A percentile compares a stretch with the other conserved stretches of the same genome.
phyloP scores from a whole-genome alignment of 2,888 invertebrate genomes.

The Hydrotaea diabolus region DNA sequence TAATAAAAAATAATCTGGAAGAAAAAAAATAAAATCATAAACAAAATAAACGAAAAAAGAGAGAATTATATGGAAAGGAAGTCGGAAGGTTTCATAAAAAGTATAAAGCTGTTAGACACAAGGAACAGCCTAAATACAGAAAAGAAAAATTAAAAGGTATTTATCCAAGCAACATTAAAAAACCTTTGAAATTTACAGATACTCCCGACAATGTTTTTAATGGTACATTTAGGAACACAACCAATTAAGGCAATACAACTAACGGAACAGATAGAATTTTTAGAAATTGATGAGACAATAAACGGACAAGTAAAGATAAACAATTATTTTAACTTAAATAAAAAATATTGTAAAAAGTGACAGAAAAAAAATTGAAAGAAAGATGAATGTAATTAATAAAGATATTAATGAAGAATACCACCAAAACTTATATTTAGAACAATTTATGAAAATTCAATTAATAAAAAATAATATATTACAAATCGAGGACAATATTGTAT shows the following conservation, averaged over 20 bases:
- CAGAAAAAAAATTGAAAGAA: too few relatives aligned
- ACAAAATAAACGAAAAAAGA: too few relatives aligned
- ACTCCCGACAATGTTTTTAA: conserved; percentile 5
- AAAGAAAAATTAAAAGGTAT: conserved; percentile 55
- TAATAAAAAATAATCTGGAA: conserved; percentile 45
- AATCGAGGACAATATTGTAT: too few relatives aligned
- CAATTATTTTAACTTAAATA: conserved; percentile 29
- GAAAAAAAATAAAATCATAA: conserved; percentile 30
- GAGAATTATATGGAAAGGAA: conserved; percentile 7
- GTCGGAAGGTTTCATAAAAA: conserved; percentile 20
- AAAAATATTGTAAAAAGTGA: too few relatives aligned
- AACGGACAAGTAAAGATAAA: too few relatives aligned
- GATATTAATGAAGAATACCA: too few relatives aligned
- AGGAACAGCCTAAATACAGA: conserved; percentile 58
- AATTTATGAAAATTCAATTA: too few relatives aligned
- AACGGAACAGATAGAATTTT: conserved; percentile 29
- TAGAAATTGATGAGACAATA: conserved; percentile 14
- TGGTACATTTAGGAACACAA: neutral
- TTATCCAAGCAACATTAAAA: conserved; percentile 58
- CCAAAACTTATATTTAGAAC: neutral
- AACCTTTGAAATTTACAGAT: conserved; percentile 56
- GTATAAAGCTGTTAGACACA: too few relatives aligned
- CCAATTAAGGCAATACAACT: conserved; percentile 7
- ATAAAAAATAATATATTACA: neutral
- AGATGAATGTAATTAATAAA: too few relatives aligned